Base-by-base conservation (phyloP, 2,888 invertebrate genomes). In the Dorcus parallelipipedus region DNA sequence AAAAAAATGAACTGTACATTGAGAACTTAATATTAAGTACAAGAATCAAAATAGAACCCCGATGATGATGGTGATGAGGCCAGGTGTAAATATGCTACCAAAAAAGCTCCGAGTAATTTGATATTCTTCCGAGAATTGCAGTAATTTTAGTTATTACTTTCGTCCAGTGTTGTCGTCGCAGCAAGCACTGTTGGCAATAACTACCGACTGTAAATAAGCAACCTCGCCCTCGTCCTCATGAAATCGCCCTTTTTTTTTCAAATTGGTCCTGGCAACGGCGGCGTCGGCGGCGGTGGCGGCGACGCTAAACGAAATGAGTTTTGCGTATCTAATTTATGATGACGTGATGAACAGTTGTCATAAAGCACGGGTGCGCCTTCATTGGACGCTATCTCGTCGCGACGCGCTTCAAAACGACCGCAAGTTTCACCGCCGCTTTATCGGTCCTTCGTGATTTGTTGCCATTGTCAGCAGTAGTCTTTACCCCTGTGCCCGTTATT, bases 281-380 rank as follows among this genome's bases (percentile, higher is more conserved):
- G 26, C 38, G 38, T 10, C 38, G 10, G 20, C 41, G 38, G 14
- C 38, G 54, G 59, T 39, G 59, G 54, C 49, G 54, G 47, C 49
- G 50, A 40, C 48, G 54, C 41, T 49, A 56, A 53, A 50, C 56
- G 52, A 61, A 55, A 55, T 61, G 57, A 49, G 55, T 59, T 63
- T 57, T 58, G 50, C 50, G 56, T 64, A 64, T 63, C 67, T 67
- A 67, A 69, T 69, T 69, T 70, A 68, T 67, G 69, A 67, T 61
- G 63, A 65, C 67, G 67, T 69, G 70, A 71, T 71, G 70, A 71
- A 69, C 67, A 71, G 71, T 69, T 67, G 70, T 69, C 70, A 71
- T 71, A 71, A 71, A 71, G 66, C 65, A 64, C 63, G 56, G 47
- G 48, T 57, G 52, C 53, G 56, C 43, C 53, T 56, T 49, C 49